A percentile compares a stretch with the other conserved stretches of the same genome.
Evolutionary conservation across 92 coral and sea anemone species (phyloP).

Genomic region (Nematostella vectensis): DNA sequence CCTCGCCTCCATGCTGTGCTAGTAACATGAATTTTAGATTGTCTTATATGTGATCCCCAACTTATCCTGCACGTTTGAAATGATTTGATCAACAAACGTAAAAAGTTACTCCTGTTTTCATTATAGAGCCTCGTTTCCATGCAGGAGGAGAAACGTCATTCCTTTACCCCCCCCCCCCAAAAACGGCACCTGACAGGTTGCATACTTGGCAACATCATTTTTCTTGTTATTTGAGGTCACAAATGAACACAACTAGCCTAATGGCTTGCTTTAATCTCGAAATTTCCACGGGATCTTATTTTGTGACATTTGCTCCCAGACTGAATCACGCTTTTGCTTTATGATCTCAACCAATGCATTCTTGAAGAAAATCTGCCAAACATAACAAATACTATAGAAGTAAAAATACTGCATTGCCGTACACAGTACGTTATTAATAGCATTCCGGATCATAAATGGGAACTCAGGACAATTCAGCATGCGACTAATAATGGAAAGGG

Average conservation of each 20-base stretch:
- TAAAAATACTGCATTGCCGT: too few relatives aligned
- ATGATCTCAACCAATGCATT: too few relatives aligned
- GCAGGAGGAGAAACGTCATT: conserved; percentile 10
- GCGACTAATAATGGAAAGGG: too few relatives aligned
- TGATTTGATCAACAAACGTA: conserved; percentile 12
- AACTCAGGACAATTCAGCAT: too few relatives aligned
- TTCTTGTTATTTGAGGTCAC: conserved; percentile 41
- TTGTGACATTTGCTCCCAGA: conserved; percentile 28
- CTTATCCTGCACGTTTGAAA: conserved; percentile 19
- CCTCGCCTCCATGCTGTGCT: conserved; percentile 28
- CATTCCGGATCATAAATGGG: too few relatives aligned
- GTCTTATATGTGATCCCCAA: conserved; percentile 13
- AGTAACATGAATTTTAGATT: conserved; percentile 21
- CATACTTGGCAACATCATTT: conserved; percentile 40
- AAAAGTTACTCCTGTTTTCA: conserved; percentile 21
- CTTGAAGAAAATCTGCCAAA: too few relatives aligned
- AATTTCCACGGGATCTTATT: conserved; percentile 32
- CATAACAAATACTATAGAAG: too few relatives aligned
- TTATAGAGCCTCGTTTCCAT: conserved; percentile 33
- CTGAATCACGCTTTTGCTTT: too few relatives aligned
- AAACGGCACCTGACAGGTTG: conserved; percentile 27
- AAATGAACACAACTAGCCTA: conserved; percentile 35
- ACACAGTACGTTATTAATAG: too few relatives aligned
- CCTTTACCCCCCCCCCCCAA: too few relatives aligned
- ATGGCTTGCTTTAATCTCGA: conserved; percentile 36